A percentile compares a stretch with the other conserved stretches of the same genome.
Evolutionary conservation across 2,888 invertebrate species (phyloP).

Genomic region (Ischnus inquisitorius): DNA sequence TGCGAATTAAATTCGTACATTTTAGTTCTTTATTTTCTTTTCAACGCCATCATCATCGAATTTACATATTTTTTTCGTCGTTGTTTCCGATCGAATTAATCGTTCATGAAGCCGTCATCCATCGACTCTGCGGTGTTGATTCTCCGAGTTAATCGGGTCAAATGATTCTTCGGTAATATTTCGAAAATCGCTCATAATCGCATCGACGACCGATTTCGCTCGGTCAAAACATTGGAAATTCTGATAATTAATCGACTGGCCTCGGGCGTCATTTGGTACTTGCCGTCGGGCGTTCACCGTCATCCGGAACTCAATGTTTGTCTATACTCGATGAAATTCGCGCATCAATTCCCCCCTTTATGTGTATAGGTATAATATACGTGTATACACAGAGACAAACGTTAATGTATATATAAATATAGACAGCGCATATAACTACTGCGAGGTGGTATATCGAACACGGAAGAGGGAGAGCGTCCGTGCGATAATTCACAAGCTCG

Average conservation of each 20-base stretch:
- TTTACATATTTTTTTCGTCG: too few species aligned
- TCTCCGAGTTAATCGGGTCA: background rate
- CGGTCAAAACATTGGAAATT: conserved; percentile 39
- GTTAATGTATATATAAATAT: background rate
- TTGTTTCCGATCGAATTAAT: background rate
- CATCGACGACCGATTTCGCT: conserved; percentile 50
- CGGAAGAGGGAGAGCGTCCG: conserved; percentile 35
- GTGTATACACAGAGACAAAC: background rate
- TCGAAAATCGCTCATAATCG: conserved; percentile 10
- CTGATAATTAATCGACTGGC: conserved; percentile 40
- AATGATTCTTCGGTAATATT: conserved; percentile 34
- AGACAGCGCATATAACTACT: background rate
- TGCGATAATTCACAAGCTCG: conserved; percentile 58
- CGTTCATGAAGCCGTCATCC: background rate
- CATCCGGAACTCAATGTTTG: conserved; percentile 17
- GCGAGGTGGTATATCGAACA: conserved; percentile 11
- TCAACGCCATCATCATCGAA: too few species aligned
- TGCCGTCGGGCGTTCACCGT: conserved; percentile 12
- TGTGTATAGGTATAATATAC: background rate
- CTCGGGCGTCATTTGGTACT: conserved; percentile 23
- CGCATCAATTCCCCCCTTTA: background rate
- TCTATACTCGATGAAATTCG: conserved; percentile 48
- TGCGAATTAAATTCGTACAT: too few species aligned
- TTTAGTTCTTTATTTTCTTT: too few species aligned
- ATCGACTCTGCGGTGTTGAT: background rate